Percentiles rank a stretch among this genome's conserved stretches.
phyloP scores from a whole-genome alignment of 2,888 invertebrate species.

The Idaea straminata region DNA sequence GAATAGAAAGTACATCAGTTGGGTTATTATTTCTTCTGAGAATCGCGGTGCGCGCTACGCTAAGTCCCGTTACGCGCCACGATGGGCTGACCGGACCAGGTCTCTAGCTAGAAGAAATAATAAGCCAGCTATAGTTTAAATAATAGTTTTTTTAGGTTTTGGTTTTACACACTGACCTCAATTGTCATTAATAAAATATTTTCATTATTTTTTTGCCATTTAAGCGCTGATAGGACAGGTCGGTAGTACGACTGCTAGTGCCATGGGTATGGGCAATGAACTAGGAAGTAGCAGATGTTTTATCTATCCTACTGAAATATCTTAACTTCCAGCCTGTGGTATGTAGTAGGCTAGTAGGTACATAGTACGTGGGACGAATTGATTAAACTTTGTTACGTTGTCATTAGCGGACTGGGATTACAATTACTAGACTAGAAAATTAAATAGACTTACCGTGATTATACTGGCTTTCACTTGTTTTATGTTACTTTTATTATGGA shows the following conservation, averaged over 20 bases:
- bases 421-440: neutral
- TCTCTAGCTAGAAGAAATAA: no score
- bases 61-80: no score
- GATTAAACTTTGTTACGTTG: neutral
- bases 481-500: neutral
- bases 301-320: neutral
- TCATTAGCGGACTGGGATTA: neutral
- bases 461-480: neutral
- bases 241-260: no score
- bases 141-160: no score
- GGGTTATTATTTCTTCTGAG: no score
- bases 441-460: neutral
- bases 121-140: no score
- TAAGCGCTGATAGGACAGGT: no score
- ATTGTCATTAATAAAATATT: no score
- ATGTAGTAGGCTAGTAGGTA: neutral
- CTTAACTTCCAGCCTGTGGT: neutral
- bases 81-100: no score
- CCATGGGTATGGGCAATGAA: neutral
- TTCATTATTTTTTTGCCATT: no score
- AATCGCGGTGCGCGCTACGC: no score
- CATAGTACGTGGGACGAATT: neutral
- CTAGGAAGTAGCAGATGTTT: neutral
- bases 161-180: no score
- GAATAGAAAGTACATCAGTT: neutral